phyloP scores from a whole-genome alignment of 2,113 vertebrate genomes.

The Pedetes capensis region DNA sequence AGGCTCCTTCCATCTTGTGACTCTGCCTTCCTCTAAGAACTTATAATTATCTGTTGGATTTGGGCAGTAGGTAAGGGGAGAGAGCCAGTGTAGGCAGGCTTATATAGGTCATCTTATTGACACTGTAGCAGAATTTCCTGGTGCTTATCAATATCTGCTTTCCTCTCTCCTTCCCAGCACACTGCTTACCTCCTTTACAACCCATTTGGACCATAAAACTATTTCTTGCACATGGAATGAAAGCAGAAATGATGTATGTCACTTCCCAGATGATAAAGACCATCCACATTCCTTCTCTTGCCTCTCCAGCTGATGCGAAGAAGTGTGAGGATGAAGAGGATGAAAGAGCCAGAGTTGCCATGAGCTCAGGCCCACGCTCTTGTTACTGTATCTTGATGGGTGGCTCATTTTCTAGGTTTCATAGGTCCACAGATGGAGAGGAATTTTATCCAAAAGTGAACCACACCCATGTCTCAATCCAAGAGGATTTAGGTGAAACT shows the following conservation, averaged over 20 bases:
- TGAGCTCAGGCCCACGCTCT: not conserved
- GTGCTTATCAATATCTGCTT: not conserved
- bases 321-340: no score
- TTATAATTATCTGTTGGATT: not conserved
- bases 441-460: not conserved
- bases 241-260: not conserved
- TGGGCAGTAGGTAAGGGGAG: not conserved
- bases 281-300: no score
- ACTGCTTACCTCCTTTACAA: not conserved
- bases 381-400: rapidly evolving
- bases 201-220: rapidly evolving
- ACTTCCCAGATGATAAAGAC: not conserved
- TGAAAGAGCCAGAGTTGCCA: not conserved
- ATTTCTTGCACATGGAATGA: not conserved
- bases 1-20: not conserved
- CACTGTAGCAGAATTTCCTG: not conserved
- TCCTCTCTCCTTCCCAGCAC: no score
- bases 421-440: no score
- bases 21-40: not conserved
- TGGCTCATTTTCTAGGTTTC: not conserved
- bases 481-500: not conserved
- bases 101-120: not conserved
- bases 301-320: rapidly evolving
- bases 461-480: not conserved
- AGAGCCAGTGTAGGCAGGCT: not conserved